Evolutionary conservation across 2,888 invertebrate genomes (phyloP).

Genomic region (Leptinotarsa rubiginosa): DNA sequence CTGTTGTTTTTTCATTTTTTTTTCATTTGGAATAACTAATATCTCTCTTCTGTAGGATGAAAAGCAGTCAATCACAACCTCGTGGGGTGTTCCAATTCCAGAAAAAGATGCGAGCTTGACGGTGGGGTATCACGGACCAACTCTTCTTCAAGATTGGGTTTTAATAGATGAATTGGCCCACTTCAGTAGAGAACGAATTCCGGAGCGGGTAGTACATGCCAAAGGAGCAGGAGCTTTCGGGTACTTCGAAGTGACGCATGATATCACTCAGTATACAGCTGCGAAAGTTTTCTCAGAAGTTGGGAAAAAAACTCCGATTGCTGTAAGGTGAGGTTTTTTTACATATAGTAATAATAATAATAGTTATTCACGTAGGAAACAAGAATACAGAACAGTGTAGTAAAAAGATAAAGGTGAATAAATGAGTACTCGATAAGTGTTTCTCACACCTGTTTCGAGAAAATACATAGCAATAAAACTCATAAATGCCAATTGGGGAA

Average conservation of each 20-base stretch:
- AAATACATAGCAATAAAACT: too few species aligned
- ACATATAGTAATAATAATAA: background rate
- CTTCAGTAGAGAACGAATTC: constrained; percentile 93
- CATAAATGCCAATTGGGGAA: background rate
- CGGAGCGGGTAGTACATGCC: constrained; percentile 96
- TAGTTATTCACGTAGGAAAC: background rate
- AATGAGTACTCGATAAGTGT: too few species aligned
- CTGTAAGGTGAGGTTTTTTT: constrained; percentile 70
- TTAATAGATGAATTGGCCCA: constrained; percentile 83
- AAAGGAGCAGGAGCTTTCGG: constrained; percentile 94
- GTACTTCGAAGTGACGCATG: constrained; percentile 89
- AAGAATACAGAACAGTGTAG: too few species aligned
- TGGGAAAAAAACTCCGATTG: constrained; percentile 84
- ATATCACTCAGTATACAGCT: constrained; percentile 82
- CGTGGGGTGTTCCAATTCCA: constrained; percentile 84
- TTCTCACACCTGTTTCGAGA: too few species aligned
- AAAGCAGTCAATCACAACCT: constrained; percentile 78
- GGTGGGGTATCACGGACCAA: constrained; percentile 89
- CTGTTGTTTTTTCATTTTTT: background rate
- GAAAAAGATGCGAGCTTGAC: constrained; percentile 83
- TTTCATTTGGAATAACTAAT: background rate
- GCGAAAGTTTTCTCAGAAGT: constrained; percentile 82
- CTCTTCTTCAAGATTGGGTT: constrained; percentile 86
- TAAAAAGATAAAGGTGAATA: too few species aligned
- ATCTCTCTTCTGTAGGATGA: constrained; percentile 67